Percentiles rank a stretch among this genome's conserved stretches.
These are phyloP conservation scores for Betta splendens DNA, from an alignment of 2,797 vertebrate genomes.

Conservation along the genomic window DNA sequence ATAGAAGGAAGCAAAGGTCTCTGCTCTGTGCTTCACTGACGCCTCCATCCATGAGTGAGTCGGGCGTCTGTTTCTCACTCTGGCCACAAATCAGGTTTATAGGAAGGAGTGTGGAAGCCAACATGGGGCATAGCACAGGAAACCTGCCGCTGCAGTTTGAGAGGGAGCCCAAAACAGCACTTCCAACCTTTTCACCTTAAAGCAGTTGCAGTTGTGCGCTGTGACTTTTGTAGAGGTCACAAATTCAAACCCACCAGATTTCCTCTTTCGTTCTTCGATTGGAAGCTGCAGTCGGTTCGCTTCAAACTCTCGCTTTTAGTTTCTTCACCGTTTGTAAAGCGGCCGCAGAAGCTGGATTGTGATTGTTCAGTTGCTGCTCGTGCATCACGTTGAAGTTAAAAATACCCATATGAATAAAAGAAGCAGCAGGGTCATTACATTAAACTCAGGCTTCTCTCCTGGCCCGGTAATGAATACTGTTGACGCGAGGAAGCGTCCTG, in stretches of 20 bases:
- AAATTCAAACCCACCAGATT: no score
- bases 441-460: constrained; percentile 36
- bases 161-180: not conserved
- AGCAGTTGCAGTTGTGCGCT: not conserved
- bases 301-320: no score
- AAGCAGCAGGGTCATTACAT: constrained; percentile 26
- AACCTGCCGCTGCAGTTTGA: not conserved
- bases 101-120: not conserved
- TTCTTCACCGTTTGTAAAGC: not conserved
- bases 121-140: not conserved
- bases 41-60: not conserved
- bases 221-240: no score
- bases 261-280: no score
- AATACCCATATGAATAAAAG: constrained; percentile 8
- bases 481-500: constrained; percentile 19
- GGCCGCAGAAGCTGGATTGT: no score
- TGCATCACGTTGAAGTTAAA: not conserved
- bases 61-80: not conserved
- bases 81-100: not conserved
- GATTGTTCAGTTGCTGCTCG: no score
- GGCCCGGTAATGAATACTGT: constrained; percentile 48
- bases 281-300: no score
- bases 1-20: constrained; percentile 17
- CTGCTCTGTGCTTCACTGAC: not conserved
- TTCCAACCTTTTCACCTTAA: not conserved